Evolutionary conservation across 2,797 vertebrate species (phyloP).

Genomic region (Pampus argenteus): DNA sequence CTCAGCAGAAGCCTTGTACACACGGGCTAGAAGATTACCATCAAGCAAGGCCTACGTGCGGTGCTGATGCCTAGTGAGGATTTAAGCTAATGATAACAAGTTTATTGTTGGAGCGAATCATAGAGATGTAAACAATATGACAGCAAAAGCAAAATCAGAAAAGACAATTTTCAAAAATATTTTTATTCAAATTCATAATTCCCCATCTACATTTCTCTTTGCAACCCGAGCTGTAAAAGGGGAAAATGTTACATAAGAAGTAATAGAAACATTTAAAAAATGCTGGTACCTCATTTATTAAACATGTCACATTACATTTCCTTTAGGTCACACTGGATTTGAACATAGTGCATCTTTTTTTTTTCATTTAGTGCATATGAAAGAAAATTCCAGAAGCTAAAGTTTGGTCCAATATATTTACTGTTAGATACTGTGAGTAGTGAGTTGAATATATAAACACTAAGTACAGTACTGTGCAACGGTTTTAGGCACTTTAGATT

Average conservation of each 20-base stretch:
- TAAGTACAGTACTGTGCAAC: too few species aligned
- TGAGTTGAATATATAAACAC: too few species aligned
- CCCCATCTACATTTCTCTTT: neutral
- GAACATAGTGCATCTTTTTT: slow-evolving; percentile 7
- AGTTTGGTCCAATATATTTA: neutral
- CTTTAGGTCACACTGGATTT: slow-evolving; percentile 5
- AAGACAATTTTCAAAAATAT: slow-evolving; percentile 25
- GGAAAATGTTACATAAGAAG: too few species aligned
- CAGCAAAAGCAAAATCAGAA: slow-evolving; percentile 10
- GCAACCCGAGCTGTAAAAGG: neutral
- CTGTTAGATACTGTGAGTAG: neutral
- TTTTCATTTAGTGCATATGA: neutral
- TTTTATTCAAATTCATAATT: slow-evolving; percentile 47
- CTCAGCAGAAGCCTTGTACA: slow-evolving; percentile 80
- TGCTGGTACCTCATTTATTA: neutral
- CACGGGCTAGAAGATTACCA: slow-evolving; percentile 79
- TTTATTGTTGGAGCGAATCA: slow-evolving; percentile 4
- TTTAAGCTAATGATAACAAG: slow-evolving; percentile 51
- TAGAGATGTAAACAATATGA: slow-evolving; percentile 7
- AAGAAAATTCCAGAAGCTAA: slow-evolving; percentile 11
- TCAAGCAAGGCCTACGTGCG: slow-evolving; percentile 43
- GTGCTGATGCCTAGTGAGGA: slow-evolving; percentile 23
- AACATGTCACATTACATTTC: neutral
- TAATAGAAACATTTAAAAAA: too few species aligned
- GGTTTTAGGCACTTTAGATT: too few species aligned